Conservation (phyloP, 2,113 vertebrate species). For the Miniopterus natalensis region DNA sequence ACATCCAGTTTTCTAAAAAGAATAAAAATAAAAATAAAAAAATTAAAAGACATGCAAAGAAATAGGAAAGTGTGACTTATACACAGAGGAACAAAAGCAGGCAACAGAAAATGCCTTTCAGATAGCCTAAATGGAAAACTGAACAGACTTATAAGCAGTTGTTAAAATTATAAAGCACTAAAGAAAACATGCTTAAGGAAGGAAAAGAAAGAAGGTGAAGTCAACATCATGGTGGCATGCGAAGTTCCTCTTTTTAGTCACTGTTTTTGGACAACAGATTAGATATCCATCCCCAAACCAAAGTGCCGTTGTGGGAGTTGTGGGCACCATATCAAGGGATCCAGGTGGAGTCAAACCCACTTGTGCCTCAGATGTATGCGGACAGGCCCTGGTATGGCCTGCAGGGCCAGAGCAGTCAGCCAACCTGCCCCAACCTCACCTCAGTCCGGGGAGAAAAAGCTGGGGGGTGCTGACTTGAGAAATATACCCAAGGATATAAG, state of each 20-base stretch:
- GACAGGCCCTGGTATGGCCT: not conserved
- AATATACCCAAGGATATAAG: not conserved
- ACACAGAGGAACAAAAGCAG: not conserved
- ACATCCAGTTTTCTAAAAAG: not conserved
- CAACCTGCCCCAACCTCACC: not conserved
- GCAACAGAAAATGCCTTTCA: not conserved
- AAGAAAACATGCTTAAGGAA: not conserved
- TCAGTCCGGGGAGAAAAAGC: not conserved
- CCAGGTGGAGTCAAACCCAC: not conserved
- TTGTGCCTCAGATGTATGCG: not conserved
- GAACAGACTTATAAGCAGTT: not conserved
- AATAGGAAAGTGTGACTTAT: not conserved
- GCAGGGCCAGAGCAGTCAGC: not conserved
- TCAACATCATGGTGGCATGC: not conserved
- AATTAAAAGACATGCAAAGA: not conserved
- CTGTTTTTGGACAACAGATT: not conserved
- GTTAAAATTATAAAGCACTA: slow-evolving; percentile 15
- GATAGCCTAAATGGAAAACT: not conserved
- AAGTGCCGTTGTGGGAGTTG: not conserved
- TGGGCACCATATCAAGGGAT: not conserved
- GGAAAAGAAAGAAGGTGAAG: not conserved
- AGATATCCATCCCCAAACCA: not conserved
- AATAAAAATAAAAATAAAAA: not conserved
- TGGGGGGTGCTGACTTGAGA: not conserved
- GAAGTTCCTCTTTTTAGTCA: not conserved